These are phyloP conservation scores for Drosophila barbarae DNA, from an alignment of 2,888 invertebrate species.

Conservation along the genomic window DNA sequence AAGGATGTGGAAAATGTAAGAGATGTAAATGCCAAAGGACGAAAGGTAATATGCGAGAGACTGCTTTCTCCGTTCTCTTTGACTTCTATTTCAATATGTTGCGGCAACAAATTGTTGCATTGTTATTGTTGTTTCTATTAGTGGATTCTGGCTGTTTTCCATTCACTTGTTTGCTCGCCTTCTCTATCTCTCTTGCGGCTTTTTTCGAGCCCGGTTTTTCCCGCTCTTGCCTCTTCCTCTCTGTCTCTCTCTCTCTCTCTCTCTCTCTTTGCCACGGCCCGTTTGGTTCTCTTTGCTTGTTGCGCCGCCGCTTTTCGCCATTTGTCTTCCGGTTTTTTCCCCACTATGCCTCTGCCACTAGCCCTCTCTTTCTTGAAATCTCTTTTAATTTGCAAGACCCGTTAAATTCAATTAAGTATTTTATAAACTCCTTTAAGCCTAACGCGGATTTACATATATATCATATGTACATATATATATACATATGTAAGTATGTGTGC, in stretches of 20 bases:
- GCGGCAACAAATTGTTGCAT: conserved; percentile 72
- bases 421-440: neutral
- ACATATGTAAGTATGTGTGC: neutral
- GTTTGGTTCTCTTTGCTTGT: conserved; percentile 1
- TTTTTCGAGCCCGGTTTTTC: conserved; percentile 20
- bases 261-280: neutral
- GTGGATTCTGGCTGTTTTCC: conserved; percentile 38
- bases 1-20: neutral
- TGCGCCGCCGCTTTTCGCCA: conserved; percentile 26
- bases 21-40: conserved; percentile 1
- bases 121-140: conserved; percentile 35
- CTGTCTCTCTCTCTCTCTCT: conserved; percentile 8
- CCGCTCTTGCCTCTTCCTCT: neutral
- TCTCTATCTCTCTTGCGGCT: conserved; percentile 12
- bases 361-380: neutral
- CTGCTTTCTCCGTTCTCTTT: conserved; percentile 5
- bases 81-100: conserved; percentile 36
- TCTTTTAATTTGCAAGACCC: neutral
- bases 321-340: conserved; percentile 47
- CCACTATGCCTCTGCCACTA: conserved; percentile 14
- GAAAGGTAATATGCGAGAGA: conserved; percentile 1
- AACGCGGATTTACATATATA: neutral
- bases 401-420: conserved; percentile 10
- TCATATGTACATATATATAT: neutral
- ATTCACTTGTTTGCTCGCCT: conserved; percentile 50